Evolutionary conservation across 2,797 vertebrate genomes (phyloP).

Genomic region (Melanotaenia pygmaea): DNA sequence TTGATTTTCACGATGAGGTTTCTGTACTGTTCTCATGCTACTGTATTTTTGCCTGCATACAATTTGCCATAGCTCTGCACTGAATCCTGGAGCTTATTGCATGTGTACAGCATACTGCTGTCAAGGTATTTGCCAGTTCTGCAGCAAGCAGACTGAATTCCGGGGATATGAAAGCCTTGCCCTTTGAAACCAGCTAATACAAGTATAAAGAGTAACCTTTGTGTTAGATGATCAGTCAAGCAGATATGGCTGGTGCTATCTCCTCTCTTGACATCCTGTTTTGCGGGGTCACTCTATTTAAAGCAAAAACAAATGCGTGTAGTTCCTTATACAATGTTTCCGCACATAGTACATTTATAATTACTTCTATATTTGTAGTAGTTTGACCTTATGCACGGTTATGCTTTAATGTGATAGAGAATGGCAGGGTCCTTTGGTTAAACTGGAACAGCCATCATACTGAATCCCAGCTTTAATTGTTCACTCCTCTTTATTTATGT

Average conservation of each 20-base stretch:
- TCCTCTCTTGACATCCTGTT: neutral
- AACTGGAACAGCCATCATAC: constrained; percentile 7
- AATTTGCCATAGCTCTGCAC: neutral
- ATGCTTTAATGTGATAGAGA: neutral
- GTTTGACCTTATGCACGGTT: neutral
- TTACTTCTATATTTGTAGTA: neutral
- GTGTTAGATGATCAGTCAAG: constrained; percentile 1
- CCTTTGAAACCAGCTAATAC: constrained; percentile 1
- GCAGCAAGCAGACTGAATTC: neutral
- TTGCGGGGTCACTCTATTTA: neutral
- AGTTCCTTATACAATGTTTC: neutral
- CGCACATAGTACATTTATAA: neutral
- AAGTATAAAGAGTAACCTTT: constrained; percentile 1
- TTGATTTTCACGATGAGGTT: constrained; percentile 17
- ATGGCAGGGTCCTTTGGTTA: neutral
- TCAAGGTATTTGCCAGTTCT: neutral
- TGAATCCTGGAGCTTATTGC: constrained; percentile 10
- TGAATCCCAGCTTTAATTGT: constrained; percentile 2
- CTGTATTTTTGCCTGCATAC: neutral
- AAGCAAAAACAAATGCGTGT: neutral
- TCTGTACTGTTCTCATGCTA: neutral
- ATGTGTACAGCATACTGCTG: neutral
- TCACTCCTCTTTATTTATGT: constrained; percentile 17
- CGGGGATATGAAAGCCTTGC: neutral
- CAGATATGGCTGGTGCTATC: neutral